A percentile compares a stretch with the other conserved stretches of the same genome.
Evolutionary conservation across 2,797 vertebrate genomes (phyloP).

Genomic region (Gastrophryne carolinensis): DNA sequence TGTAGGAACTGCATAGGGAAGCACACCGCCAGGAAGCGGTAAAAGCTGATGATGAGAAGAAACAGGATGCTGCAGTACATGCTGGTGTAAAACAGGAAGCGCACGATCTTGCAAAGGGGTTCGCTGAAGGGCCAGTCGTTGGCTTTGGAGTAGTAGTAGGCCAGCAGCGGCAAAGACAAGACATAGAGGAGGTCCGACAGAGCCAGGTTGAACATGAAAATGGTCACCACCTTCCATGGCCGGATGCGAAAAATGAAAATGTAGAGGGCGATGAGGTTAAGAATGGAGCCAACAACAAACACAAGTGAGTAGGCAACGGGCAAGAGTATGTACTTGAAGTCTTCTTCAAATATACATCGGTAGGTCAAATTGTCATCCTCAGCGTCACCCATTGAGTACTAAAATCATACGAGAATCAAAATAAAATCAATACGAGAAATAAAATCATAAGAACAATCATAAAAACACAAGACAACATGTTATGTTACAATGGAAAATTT

Average conservation of each 20-base stretch:
- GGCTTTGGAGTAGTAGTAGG: slow-evolving; percentile 86
- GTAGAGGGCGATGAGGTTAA: slow-evolving; percentile 82
- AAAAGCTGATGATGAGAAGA: slow-evolving; percentile 90
- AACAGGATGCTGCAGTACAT: slow-evolving; percentile 93
- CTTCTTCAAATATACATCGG: slow-evolving; percentile 80
- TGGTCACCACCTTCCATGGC: slow-evolving; percentile 87
- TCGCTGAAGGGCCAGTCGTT: slow-evolving; percentile 91
- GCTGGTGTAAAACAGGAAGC: slow-evolving; percentile 95
- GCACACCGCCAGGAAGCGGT: slow-evolving; percentile 87
- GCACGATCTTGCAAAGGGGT: slow-evolving; percentile 86
- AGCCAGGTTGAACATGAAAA: slow-evolving; percentile 94
- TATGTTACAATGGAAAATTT: too few relatives aligned
- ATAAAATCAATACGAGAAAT: too few relatives aligned
- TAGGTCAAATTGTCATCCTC: slow-evolving; percentile 54
- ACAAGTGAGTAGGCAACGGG: slow-evolving; percentile 84
- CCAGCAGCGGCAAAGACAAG: slow-evolving; percentile 87
- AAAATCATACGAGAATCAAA: too few relatives aligned
- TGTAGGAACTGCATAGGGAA: slow-evolving; percentile 80
- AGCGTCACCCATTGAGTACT: neutral
- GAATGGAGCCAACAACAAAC: slow-evolving; percentile 79
- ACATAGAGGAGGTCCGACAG: slow-evolving; percentile 87
- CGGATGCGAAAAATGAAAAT: slow-evolving; percentile 86
- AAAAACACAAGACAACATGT: too few relatives aligned
- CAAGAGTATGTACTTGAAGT: slow-evolving; percentile 89
- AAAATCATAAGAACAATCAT: too few relatives aligned